phyloP scores from a whole-genome alignment of 2,888 invertebrate species.

The Belgica antarctica region DNA sequence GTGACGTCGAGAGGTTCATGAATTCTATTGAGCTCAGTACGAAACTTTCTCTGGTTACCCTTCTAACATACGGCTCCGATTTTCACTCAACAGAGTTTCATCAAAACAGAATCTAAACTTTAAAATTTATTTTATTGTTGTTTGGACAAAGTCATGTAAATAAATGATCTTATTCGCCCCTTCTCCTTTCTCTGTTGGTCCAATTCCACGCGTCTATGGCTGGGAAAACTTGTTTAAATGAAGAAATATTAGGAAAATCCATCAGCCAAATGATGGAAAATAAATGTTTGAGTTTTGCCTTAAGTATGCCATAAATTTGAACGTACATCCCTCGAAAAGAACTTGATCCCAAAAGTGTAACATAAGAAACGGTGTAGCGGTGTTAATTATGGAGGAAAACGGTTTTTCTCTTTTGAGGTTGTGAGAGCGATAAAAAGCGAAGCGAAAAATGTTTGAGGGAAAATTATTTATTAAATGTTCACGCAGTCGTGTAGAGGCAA shows the following conservation, averaged over 20 bases:
- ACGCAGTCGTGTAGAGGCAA: conserved; percentile 5
- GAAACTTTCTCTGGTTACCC: too few relatives aligned
- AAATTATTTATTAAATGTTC: neutral
- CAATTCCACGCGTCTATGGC: neutral
- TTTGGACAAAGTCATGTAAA: conserved; percentile 31
- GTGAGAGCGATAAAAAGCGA: neutral
- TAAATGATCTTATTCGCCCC: conserved; percentile 18
- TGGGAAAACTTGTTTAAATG: conserved; percentile 5
- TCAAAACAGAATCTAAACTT: neutral
- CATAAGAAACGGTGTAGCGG: neutral
- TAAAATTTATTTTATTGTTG: conserved; percentile 37
- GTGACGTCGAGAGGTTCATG: too few relatives aligned
- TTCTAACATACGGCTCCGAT: too few relatives aligned
- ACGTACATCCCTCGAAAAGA: conserved; percentile 9
- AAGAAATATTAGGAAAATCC: conserved; percentile 27
- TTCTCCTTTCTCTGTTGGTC: neutral
- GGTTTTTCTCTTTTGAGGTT: neutral
- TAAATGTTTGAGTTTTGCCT: conserved; percentile 37
- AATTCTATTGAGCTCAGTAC: too few relatives aligned
- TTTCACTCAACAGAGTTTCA: too few relatives aligned
- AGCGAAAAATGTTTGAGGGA: neutral
- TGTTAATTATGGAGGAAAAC: neutral
- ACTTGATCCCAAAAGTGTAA: too few relatives aligned
- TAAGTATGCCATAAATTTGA: conserved; percentile 37
- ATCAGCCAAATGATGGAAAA: conserved; percentile 30